Percentiles rank a stretch among this genome's conserved stretches.
Conservation (phyloP, 1,140 invertebrate genomes). For the Drosophila virilis region DNA sequence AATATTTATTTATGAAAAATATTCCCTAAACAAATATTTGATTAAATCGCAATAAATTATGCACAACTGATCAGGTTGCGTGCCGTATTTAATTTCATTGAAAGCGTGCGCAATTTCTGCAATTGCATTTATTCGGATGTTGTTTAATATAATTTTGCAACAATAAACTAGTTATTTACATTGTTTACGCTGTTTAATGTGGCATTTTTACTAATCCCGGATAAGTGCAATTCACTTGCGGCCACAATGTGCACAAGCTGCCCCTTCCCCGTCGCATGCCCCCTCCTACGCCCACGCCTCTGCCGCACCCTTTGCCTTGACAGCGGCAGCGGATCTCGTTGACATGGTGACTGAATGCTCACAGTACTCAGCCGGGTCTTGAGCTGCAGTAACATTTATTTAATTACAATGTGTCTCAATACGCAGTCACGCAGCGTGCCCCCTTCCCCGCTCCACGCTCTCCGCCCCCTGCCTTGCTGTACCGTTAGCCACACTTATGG, state of each 20-base stretch:
- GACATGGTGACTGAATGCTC: constrained; percentile 57
- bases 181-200: constrained; percentile 72
- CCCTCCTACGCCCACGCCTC: too few species aligned
- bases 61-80: not conserved
- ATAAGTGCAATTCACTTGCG: constrained; percentile 69
- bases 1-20: too few species aligned
- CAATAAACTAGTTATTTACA: constrained; percentile 10
- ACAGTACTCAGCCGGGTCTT: not conserved
- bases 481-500: too few species aligned
- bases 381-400: constrained; percentile 50
- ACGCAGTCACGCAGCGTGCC: constrained; percentile 1
- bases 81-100: not conserved
- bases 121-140: not conserved
- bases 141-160: too few species aligned
- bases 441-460: too few species aligned
- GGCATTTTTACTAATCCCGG: constrained; percentile 71
- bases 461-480: too few species aligned
- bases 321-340: constrained; percentile 28
- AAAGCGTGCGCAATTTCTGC: not conserved
- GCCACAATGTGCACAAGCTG: constrained; percentile 36
- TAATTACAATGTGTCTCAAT: constrained; percentile 71
- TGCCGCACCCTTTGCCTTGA: not conserved
- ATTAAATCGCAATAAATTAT: not conserved
- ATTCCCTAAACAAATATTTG: too few species aligned
- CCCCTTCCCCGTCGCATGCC: not conserved